Conservation (phyloP, 2,113 vertebrate genomes). For the Clarias gariepinus region DNA sequence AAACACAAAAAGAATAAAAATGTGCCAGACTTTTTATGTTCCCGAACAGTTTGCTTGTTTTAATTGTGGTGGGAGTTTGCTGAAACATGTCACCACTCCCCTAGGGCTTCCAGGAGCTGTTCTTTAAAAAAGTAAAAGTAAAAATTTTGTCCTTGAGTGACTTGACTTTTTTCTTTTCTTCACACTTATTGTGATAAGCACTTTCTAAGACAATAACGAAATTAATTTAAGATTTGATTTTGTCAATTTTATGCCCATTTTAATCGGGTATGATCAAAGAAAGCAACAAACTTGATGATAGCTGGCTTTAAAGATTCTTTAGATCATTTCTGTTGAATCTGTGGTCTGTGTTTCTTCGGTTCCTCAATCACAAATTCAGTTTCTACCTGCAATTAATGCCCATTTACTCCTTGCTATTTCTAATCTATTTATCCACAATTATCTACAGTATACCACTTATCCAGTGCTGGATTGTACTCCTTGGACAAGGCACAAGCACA, state of each 20-base stretch:
- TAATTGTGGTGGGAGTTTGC: background rate
- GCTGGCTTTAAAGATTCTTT: background rate
- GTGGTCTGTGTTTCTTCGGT: background rate
- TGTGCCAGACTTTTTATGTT: rapidly evolving
- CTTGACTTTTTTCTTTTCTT: too few relatives aligned
- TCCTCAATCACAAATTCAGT: background rate
- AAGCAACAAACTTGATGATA: background rate
- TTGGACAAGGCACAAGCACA: too few relatives aligned
- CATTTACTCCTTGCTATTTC: background rate
- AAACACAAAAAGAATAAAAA: too few relatives aligned
- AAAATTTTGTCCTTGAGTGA: too few relatives aligned
- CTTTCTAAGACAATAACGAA: background rate
- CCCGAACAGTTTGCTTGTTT: background rate
- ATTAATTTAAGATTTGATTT: background rate
- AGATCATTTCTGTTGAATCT: background rate
- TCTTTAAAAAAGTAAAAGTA: too few relatives aligned
- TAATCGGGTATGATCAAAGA: background rate
- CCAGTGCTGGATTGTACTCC: background rate
- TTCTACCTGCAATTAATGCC: background rate
- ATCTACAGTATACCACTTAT: background rate
- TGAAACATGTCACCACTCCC: too few relatives aligned
- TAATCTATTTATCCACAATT: too few relatives aligned
- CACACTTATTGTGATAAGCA: too few relatives aligned
- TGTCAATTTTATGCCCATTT: background rate
- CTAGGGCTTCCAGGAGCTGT: too few relatives aligned